These are phyloP conservation scores for Drosophila sordidapex DNA, from an alignment of 2,888 invertebrate species.

Conservation along the genomic window DNA sequence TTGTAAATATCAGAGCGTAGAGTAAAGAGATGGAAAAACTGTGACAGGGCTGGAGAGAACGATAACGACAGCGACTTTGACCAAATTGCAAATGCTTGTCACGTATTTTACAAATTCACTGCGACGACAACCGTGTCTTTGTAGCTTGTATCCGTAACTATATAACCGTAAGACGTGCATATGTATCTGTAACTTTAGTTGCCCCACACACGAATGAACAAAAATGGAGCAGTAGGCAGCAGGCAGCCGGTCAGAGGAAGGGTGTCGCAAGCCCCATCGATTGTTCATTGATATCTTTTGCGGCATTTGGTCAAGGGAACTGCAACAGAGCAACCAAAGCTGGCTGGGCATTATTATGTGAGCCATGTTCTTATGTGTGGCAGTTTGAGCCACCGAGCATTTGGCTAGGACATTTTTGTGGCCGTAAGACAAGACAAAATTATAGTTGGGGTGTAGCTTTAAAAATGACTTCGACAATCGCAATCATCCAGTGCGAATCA, in stretches of 20 bases:
- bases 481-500: constrained; percentile 5
- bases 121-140: constrained; percentile 67
- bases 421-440: constrained; percentile 45
- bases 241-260: not conserved
- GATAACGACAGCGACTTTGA: constrained; percentile 53
- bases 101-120: constrained; percentile 81
- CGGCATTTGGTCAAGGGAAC: constrained; percentile 44
- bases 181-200: constrained; percentile 50
- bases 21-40: constrained; percentile 33
- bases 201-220: constrained; percentile 13
- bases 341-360: constrained; percentile 63
- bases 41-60: constrained; percentile 18
- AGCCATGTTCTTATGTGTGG: constrained; percentile 51
- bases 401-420: constrained; percentile 50
- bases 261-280: constrained; percentile 55
- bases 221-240: not conserved
- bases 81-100: constrained; percentile 76
- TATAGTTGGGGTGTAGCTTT: constrained; percentile 37
- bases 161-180: constrained; percentile 51
- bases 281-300: constrained; percentile 76
- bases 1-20: constrained; percentile 69
- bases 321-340: constrained; percentile 18
- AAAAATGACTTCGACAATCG: constrained; percentile 17
- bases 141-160: constrained; percentile 46
- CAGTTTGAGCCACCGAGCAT: constrained; percentile 48